phyloP scores from a whole-genome alignment of 2,113 vertebrate genomes.

The Callopanchax toddi region DNA sequence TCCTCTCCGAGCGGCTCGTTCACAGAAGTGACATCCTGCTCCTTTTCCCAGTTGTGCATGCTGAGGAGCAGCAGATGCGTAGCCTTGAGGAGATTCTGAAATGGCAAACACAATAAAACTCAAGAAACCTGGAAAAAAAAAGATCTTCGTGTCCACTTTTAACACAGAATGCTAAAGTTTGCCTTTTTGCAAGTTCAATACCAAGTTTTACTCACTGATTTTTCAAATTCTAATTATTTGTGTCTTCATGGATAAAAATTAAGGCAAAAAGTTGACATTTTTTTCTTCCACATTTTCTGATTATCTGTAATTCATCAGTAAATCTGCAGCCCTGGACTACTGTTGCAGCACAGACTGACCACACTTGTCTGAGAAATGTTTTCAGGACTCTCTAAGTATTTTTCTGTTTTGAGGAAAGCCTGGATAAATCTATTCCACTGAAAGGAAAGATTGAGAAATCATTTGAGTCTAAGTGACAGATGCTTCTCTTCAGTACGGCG shows the following conservation, averaged over 20 bases:
- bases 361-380: conserved; percentile 1
- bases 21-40: conserved; percentile 72
- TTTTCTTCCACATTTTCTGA: not conserved
- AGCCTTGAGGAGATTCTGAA: conserved; percentile 67
- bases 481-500: conserved; percentile 71
- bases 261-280: not conserved
- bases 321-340: not conserved
- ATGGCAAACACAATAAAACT: conserved; percentile 76
- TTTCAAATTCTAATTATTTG: not conserved
- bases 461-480: conserved; percentile 70
- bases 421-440: conserved; percentile 35
- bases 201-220: not conserved
- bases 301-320: not conserved
- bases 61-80: conserved; percentile 71
- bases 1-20: conserved; percentile 54
- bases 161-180: not conserved
- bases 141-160: conserved; percentile 13
- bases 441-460: conserved; percentile 67
- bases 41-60: conserved; percentile 46
- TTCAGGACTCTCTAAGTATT: conserved; percentile 19
- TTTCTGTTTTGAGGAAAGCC: conserved; percentile 24
- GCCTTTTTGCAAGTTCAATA: not conserved
- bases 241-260: not conserved
- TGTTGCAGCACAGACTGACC: not conserved
- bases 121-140: conserved; percentile 56